phyloP scores from a whole-genome alignment of 2,797 vertebrate species.

The Sebastes trivittatus region DNA sequence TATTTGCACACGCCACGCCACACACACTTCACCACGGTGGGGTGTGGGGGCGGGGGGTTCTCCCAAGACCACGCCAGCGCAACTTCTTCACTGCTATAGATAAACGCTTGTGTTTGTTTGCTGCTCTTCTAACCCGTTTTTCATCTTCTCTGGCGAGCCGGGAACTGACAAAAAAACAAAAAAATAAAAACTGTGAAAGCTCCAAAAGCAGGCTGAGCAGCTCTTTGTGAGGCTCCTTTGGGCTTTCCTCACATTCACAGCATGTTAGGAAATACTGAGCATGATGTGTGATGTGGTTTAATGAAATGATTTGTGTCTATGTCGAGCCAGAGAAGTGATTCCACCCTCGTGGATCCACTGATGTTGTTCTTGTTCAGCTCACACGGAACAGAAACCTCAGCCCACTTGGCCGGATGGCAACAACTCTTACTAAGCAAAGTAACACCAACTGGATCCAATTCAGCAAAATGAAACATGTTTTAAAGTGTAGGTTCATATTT shows the following conservation, averaged over 20 bases:
- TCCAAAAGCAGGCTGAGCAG: background rate
- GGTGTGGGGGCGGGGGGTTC: background rate
- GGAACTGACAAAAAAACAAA: slow-evolving; percentile 1
- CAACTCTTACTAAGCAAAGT: background rate
- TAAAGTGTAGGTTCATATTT: background rate
- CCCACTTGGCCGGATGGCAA: background rate
- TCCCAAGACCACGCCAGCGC: slow-evolving; percentile 5
- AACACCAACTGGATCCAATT: background rate
- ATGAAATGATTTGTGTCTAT: background rate
- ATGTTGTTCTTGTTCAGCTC: background rate
- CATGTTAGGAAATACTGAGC: background rate
- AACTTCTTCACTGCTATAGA: slow-evolving; percentile 9
- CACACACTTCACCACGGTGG: slow-evolving; percentile 18
- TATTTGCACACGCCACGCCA: slow-evolving; percentile 37
- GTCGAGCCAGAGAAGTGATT: background rate
- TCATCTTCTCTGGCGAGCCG: background rate
- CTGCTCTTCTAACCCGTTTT: slow-evolving; percentile 41
- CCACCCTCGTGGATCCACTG: background rate
- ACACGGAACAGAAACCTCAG: background rate
- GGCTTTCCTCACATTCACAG: background rate
- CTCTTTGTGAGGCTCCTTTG: slow-evolving; percentile 1
- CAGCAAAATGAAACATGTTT: background rate
- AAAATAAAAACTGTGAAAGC: background rate
- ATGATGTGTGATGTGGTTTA: background rate
- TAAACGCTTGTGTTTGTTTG: slow-evolving; percentile 25